Evolutionary conservation across 35 echinoderm and acorn worm genomes (phyloP), one percentile per base, ranked within the genome.

Genomic region (Nesometra sesokonis): DNA sequence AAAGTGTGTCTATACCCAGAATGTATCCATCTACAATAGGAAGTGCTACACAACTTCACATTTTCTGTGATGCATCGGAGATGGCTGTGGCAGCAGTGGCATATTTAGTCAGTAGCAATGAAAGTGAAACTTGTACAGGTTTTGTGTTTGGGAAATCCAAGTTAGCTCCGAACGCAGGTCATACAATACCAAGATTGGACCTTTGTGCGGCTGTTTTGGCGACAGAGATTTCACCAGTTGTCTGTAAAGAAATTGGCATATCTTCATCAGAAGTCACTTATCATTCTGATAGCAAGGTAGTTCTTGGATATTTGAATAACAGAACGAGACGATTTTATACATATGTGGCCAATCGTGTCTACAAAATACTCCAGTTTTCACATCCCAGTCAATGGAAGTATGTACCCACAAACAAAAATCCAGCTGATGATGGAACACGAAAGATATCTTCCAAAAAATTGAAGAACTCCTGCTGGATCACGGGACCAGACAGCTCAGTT

Each of bases 161-260:
- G 15, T 43, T 43, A 15, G 39, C 39, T 7, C 85, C 85, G 34
- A 87, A 78, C 15, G 52, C 30, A 7, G 67, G 5, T 34, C 30
- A 34, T 3, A 34, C 86, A 2, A 87, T 79, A 15, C 86, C 86
- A 17, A 29, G 86, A 23, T 87, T n/a, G 8, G 57, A 87, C 30
- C 77, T 87, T 0, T 87, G 86, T 79, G 76, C 76, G 0, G 86
- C 86, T 37, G 86, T 79, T 8, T 29, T 87, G 31, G 86, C 86
- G 0, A 79, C 77, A 37, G 3, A 36, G 31, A 23, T 87, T 32
- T 17, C 27, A 0, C 31, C 34, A n/a, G 9, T n/a, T n/a, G n/a
- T n/a, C n/a, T n/a, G n/a, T n/a, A n/a, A n/a, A n/a, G n/a, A n/a
- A n/a, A n/a, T n/a, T n/a, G n/a, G n/a, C n/a, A n/a, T n/a, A n/a